Conservation (phyloP, 2,888 invertebrate species). For the Fissipunctia ypsillon region DNA sequence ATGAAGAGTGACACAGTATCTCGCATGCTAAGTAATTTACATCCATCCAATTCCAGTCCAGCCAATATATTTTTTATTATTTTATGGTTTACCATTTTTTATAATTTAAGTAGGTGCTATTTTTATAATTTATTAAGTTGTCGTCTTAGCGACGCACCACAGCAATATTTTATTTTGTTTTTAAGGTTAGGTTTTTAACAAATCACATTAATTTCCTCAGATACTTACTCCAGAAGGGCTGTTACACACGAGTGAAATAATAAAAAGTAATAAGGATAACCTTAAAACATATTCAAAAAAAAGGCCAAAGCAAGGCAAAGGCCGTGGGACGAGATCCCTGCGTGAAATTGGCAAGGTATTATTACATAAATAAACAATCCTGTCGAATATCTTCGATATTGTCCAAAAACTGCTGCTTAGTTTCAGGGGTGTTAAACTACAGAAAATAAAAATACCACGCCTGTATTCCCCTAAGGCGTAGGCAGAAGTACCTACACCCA, state of each 20-base stretch:
- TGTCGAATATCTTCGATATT: slow-evolving; percentile 13
- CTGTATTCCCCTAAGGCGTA: not conserved
- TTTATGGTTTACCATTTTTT: not conserved
- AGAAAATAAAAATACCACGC: not conserved
- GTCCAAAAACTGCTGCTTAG: not conserved
- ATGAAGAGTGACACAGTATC: not conserved
- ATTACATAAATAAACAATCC: slow-evolving; percentile 21
- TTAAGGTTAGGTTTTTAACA: slow-evolving; percentile 18
- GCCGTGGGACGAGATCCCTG: slow-evolving; percentile 7
- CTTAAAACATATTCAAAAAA: slow-evolving; percentile 56
- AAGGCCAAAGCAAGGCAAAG: slow-evolving; percentile 23
- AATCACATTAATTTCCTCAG: slow-evolving; percentile 45
- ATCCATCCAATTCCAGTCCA: not conserved
- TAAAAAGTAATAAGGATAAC: slow-evolving; percentile 35
- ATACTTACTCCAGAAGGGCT: slow-evolving; percentile 47
- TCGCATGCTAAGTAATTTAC: not conserved
- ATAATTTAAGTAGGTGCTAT: too few relatives aligned
- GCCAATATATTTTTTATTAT: not conserved
- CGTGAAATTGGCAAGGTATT: slow-evolving; percentile 44
- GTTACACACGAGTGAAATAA: slow-evolving; percentile 38
- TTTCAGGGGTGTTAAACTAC: not conserved
- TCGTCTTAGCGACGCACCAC: not conserved
- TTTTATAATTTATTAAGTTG: slow-evolving; percentile 12
- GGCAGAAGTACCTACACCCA: not conserved
- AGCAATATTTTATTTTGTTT: not conserved